Percentiles rank a stretch among this genome's conserved stretches.
Evolutionary conservation across 2,888 invertebrate genomes (phyloP).

Genomic region (Eupsilia transversa): DNA sequence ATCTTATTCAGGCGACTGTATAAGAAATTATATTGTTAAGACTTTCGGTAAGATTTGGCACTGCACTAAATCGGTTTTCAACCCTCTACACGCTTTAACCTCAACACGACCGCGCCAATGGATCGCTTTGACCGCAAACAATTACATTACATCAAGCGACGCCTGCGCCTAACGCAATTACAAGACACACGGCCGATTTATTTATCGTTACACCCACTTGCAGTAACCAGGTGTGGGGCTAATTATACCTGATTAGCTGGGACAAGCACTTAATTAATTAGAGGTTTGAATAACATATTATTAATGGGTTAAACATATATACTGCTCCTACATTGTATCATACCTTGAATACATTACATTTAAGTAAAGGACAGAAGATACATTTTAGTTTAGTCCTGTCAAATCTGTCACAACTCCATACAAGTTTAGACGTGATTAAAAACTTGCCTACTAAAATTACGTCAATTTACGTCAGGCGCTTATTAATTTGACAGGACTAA

Average conservation of each 20-base stretch:
- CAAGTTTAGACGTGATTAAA: too few species aligned
- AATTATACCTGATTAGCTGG: constrained; percentile 28
- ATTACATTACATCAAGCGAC: constrained; percentile 78
- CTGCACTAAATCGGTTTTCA: neutral
- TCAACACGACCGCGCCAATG: constrained; percentile 30
- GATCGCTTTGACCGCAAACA: constrained; percentile 75
- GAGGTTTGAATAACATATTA: neutral
- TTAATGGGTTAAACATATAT: neutral
- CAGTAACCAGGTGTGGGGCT: constrained; percentile 38
- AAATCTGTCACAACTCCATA: too few species aligned
- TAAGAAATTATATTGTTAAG: too few species aligned
- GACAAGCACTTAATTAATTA: constrained; percentile 20
- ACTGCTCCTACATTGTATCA: neutral
- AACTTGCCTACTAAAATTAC: too few species aligned
- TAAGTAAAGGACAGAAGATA: too few species aligned
- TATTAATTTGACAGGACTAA: too few species aligned
- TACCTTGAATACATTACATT: neutral
- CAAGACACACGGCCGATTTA: constrained; percentile 71
- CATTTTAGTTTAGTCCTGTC: too few species aligned
- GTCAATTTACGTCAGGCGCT: too few species aligned
- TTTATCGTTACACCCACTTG: constrained; percentile 63
- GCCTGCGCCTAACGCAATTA: constrained; percentile 76
- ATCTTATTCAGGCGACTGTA: neutral
- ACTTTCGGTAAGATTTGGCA: too few species aligned
- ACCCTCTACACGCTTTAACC: constrained; percentile 9